phyloP scores from a whole-genome alignment of 2,797 vertebrate genomes.

The Arnoldichthys spilopterus region DNA sequence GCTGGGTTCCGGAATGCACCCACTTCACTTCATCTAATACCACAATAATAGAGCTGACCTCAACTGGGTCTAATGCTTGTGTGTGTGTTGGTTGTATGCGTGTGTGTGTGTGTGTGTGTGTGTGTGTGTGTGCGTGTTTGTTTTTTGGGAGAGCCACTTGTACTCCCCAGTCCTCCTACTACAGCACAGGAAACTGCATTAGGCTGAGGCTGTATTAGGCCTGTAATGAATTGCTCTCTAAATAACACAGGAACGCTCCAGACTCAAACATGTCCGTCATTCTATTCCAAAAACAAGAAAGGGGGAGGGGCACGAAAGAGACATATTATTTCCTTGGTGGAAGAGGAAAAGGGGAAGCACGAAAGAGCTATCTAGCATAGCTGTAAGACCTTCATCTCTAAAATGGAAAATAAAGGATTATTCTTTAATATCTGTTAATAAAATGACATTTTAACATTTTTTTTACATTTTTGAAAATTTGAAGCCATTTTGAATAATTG shows the following conservation, averaged over 20 bases:
- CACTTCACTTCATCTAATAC: constrained; percentile 62
- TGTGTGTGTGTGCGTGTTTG: constrained; percentile 42
- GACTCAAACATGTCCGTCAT: constrained; percentile 42
- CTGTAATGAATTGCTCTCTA: constrained; percentile 53
- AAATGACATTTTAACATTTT: too few relatives aligned
- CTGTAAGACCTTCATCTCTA: too few relatives aligned
- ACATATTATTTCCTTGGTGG: neutral
- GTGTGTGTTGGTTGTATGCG: constrained; percentile 34
- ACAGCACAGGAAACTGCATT: constrained; percentile 46
- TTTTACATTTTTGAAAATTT: too few relatives aligned
- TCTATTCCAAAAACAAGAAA: constrained; percentile 20
- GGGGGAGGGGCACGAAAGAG: neutral
- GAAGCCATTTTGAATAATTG: too few relatives aligned
- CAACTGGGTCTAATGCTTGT: constrained; percentile 46
- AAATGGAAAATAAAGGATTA: too few relatives aligned
- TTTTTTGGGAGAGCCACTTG: constrained; percentile 58
- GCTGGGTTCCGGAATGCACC: constrained; percentile 63
- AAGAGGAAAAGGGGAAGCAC: neutral
- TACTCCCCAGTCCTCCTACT: constrained; percentile 36
- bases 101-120: constrained; percentile 43
- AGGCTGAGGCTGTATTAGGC: constrained; percentile 38
- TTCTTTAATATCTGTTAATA: too few relatives aligned
- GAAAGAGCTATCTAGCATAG: neutral
- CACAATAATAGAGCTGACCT: constrained; percentile 61
- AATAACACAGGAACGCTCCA: constrained; percentile 48